Evolutionary conservation across 2,888 invertebrate genomes (phyloP), one percentile per base, ranked within the genome.

Genomic region (Drosophila fulvimacula): DNA sequence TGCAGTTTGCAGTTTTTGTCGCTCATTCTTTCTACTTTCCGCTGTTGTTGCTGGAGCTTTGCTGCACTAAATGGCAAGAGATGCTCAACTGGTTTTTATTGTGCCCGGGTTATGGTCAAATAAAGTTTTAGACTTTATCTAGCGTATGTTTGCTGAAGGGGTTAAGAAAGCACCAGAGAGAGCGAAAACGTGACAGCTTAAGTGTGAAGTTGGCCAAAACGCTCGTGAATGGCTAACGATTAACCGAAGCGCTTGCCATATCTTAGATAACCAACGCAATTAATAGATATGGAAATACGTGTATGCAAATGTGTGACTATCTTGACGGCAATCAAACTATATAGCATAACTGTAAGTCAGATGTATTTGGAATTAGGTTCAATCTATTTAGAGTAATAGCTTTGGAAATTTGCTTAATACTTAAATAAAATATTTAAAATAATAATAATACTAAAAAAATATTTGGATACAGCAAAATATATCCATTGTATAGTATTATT

Each of bases 41-140:
- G 11, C 17, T 52, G 38, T 1, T 39, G 46, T 11, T 32, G 46
- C 46, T 52, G 36, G 5, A 27, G 36, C 48, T 48, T 66, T 53
- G 42, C 51, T 56, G 62, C 82, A 82, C 70, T 78, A 82, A 82
- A 79, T 81, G 76, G 71, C 27, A 38, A 66, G 73, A 60, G 60
- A 69, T 72, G 68, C 87, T 73, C 77, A 88, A 76, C 83, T 73
- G 62, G 71, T 69, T 88, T 88, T 82, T 88, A 89, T 87, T 73
- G 66, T 72, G 55, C 38, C 56, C 15, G 39, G 69, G 61, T 85
- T 82, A 79, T 76, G 82, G 63, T 69, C 69, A 64, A 77, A 69
- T 77, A 81, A 81, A 66, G 65, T 68, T 62, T 44, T 17, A 7
- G 38, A 51, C 57, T 55, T 74, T 78, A 78, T 46, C 52, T 52